Evolutionary conservation across 2,888 invertebrate genomes (phyloP).

Genomic region (Tethea ocularis): DNA sequence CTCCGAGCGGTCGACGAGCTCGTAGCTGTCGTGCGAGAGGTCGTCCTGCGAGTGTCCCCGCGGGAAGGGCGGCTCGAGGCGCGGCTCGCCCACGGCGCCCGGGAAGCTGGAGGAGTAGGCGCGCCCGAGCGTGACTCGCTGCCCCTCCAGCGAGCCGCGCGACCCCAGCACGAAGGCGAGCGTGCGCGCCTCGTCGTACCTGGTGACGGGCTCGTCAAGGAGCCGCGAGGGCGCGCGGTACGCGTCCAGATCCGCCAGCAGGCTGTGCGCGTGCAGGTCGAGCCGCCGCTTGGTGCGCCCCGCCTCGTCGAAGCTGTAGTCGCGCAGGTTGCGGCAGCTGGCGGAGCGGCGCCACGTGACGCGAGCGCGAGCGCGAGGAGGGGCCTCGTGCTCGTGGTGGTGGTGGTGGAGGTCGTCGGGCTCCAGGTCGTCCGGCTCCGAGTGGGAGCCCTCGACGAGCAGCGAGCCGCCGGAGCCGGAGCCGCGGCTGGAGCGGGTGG

Average conservation of each 20-base stretch:
- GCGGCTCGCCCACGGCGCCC: conserved; percentile 87
- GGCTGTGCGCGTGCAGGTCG: conserved; percentile 62
- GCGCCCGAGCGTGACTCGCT: conserved; percentile 87
- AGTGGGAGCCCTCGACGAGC: conserved; percentile 49
- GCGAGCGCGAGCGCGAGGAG: conserved; percentile 49
- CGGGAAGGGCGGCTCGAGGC: conserved; percentile 70
- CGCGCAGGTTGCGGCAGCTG: conserved; percentile 92
- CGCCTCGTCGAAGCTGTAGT: conserved; percentile 89
- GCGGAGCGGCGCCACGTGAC: conserved; percentile 90
- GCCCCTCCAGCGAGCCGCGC: conserved; percentile 86
- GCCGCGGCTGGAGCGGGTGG: conserved; percentile 70
- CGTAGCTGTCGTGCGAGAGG: conserved; percentile 94
- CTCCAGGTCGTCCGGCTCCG: conserved; percentile 21
- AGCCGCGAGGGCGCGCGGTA: conserved; percentile 76
- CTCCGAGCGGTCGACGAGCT: conserved; percentile 90
- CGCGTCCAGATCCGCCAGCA: conserved; percentile 63
- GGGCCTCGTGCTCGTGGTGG: too few relatives aligned
- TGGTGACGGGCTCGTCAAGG: conserved; percentile 87
- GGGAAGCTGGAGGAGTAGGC: conserved; percentile 95
- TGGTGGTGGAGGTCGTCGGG: too few relatives aligned
- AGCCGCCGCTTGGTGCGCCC: conserved; percentile 86
- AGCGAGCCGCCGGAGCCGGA: conserved; percentile 66
- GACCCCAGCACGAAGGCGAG: conserved; percentile 72
- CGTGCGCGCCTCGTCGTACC: conserved; percentile 85
- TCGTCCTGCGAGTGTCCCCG: conserved; percentile 92